A percentile compares a stretch with the other conserved stretches of the same genome.
phyloP scores from a whole-genome alignment of 2,888 invertebrate genomes.

The Balanococcus diminutus region DNA sequence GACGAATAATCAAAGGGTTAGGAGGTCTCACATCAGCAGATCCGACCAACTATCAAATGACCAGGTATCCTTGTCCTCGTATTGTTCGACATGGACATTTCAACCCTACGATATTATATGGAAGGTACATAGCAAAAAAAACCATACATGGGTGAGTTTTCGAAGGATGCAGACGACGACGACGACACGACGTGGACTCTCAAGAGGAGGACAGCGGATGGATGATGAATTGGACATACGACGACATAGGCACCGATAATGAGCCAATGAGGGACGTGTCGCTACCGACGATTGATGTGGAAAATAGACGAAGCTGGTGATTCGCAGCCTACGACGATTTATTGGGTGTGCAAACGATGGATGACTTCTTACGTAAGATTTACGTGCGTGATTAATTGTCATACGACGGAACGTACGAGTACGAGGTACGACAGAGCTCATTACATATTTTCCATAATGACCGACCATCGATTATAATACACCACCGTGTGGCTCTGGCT shows the following conservation, averaged over 20 bases:
- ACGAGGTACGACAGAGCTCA: not conserved
- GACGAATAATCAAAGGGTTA: not conserved
- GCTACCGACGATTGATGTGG: slow-evolving; percentile 4
- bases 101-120: not conserved
- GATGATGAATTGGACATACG: not conserved
- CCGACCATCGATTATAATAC: not conserved
- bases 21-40: not conserved
- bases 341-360: too few species aligned
- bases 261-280: not conserved
- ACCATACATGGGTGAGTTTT: not conserved
- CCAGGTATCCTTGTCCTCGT: not conserved
- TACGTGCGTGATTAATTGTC: slow-evolving; percentile 5
- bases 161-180: not conserved
- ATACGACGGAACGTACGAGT: not conserved
- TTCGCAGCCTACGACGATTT: not conserved
- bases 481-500: not conserved
- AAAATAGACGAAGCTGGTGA: not conserved
- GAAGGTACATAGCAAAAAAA: not conserved
- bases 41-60: not conserved
- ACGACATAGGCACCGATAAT: not conserved
- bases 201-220: not conserved
- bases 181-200: not conserved
- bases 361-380: not conserved
- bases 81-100: not conserved
- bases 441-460: slow-evolving; percentile 1